phyloP scores from a whole-genome alignment of 2,797 vertebrate genomes.

The Neoniphon sammara region DNA sequence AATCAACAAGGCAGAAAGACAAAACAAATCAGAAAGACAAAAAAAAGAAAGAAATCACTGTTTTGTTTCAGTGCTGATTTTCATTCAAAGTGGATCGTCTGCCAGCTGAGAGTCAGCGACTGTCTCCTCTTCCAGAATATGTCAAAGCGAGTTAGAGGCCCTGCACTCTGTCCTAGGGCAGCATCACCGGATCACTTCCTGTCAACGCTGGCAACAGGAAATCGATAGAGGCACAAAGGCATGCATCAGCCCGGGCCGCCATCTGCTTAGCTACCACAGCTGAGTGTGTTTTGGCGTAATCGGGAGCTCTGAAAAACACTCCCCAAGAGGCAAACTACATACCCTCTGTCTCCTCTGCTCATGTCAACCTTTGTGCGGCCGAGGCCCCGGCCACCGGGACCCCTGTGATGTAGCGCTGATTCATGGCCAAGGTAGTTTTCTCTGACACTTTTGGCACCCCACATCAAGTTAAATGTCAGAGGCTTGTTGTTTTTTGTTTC shows the following conservation, averaged over 20 bases:
- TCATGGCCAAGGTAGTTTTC: conserved; percentile 24
- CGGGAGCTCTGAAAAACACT: conserved; percentile 61
- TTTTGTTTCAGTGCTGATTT: neutral
- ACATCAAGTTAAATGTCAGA: conserved; percentile 11
- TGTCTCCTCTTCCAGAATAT: conserved; percentile 16
- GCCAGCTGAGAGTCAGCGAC: conserved; percentile 6
- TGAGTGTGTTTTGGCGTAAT: conserved; percentile 62
- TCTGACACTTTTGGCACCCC: conserved; percentile 2
- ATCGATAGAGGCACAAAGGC: conserved; percentile 44
- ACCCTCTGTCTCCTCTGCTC: conserved; percentile 66
- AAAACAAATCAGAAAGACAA: neutral
- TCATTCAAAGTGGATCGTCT: conserved; percentile 4
- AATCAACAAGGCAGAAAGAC: neutral
- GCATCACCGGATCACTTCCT: conserved; percentile 57
- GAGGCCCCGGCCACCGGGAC: conserved; percentile 24
- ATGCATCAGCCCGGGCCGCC: conserved; percentile 48
- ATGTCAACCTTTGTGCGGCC: conserved; percentile 41
- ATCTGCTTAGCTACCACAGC: conserved; percentile 52
- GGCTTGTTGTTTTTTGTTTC: conserved; percentile 15
- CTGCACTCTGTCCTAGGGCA: conserved; percentile 14
- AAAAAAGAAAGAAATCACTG: neutral
- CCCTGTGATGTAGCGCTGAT: conserved; percentile 20
- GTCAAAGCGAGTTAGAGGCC: conserved; percentile 34
- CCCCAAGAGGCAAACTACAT: conserved; percentile 59
- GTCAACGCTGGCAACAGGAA: conserved; percentile 52